Percentiles rank a stretch among this genome's conserved stretches.
Evolutionary conservation across 2,113 vertebrate species (phyloP).

Genomic region (Charina bottae): DNA sequence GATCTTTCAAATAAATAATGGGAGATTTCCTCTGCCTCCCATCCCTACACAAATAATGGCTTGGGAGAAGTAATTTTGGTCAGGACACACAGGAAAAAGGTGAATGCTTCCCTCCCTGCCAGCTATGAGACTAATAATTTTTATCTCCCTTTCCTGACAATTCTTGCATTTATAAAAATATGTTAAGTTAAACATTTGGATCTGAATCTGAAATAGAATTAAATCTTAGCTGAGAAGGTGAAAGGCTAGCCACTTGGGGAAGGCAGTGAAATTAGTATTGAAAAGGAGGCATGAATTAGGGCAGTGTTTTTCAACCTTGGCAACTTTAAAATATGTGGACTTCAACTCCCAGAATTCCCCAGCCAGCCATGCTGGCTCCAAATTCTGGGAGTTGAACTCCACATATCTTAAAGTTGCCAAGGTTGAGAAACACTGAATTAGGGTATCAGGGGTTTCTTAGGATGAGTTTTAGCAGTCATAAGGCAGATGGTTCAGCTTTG

Average conservation of each 20-base stretch:
- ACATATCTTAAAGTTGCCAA: too few relatives aligned
- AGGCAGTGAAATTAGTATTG: background rate
- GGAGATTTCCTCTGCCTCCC: background rate
- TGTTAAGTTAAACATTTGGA: background rate
- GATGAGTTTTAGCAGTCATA: background rate
- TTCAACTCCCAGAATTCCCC: background rate
- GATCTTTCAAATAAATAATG: background rate
- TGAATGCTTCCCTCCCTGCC: background rate
- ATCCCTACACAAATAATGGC: background rate
- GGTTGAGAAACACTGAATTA: background rate
- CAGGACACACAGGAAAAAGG: background rate
- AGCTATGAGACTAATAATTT: background rate
- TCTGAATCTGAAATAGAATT: background rate
- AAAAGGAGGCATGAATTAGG: background rate
- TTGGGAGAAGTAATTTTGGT: background rate
- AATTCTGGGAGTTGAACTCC: too few relatives aligned
- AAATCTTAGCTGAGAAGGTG: background rate
- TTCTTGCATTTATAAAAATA: background rate
- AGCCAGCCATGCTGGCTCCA: background rate
- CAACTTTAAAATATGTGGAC: background rate
- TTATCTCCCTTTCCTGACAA: background rate
- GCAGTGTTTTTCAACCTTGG: background rate
- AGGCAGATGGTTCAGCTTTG: slow-evolving; percentile 32
- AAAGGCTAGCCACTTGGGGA: background rate
- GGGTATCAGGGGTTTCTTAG: background rate